Base-by-base conservation (phyloP, 2,888 invertebrate species). In the Yponomeuta sedellus region DNA sequence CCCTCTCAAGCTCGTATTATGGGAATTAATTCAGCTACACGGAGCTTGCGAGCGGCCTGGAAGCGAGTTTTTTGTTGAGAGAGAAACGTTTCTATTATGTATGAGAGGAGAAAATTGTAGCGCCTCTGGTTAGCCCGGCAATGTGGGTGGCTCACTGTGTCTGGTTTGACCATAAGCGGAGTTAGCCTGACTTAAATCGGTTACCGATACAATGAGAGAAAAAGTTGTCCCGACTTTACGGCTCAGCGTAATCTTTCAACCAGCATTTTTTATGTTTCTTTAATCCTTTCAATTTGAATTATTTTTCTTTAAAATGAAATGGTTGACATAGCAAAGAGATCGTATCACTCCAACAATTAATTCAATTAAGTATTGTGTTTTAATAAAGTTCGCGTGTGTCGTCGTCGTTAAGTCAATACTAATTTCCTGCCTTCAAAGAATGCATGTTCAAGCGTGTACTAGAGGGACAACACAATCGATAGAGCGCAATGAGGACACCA, bases 21-120 rank as follows among this genome's bases (percentile, higher is more conserved):
- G 70, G 59, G 72, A 71, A 73, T 78, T 73, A 74, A 77, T 76
- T 72, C 72, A 72, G 71, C 69, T 69, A 70, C 68, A 61, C 66
- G 71, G 71, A 68, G 71, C 74, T 71, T 75, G 73, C 75, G 75
- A 52, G 44, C 44, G 44, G 44, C 44, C 44, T 52, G 44, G 16
- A 52, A 16, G 28, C 59, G 57, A 66, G 66, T 72, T 78, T 80
- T 79, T 78, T 82, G 74, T 74, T 59, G 69, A 74, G 78, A 34
- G 79, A 73, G 80, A 78, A 78, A 79, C 72, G 73, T 67, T 73
- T 74, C 70, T 75, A 77, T 80, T 79, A 78, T 78, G 74, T 79
- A 78, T 78, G 74, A 72, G 68, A 65, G 70, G 75, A 69, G 74
- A 74, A 77, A 82, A 80, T 79, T 75, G 76, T 75, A 71, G 76